phyloP scores from a whole-genome alignment of 1,140 invertebrate species.

The Drosophila simulans region DNA sequence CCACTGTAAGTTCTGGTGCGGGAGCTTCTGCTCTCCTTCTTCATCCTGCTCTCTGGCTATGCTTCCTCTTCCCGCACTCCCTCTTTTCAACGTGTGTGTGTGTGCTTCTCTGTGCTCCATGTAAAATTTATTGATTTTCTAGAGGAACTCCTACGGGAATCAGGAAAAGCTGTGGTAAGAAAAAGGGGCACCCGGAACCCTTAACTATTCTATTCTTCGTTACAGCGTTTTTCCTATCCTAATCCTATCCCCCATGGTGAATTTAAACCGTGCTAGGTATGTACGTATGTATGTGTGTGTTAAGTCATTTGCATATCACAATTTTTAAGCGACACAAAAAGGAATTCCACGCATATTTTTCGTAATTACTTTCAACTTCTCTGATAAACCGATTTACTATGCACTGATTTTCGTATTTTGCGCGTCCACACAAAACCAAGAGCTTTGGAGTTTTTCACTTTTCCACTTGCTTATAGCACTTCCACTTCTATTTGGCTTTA shows the following conservation, averaged over 20 bases:
- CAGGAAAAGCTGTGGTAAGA: background rate
- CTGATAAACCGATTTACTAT: constrained; percentile 22
- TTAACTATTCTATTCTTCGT: constrained; percentile 23
- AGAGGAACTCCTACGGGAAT: constrained; percentile 56
- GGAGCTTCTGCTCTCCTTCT: constrained; percentile 42
- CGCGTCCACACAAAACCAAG: constrained; percentile 23
- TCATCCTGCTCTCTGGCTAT: constrained; percentile 46
- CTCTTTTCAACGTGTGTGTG: constrained; percentile 30
- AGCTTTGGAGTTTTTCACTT: constrained; percentile 28
- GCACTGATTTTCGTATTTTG: constrained; percentile 11
- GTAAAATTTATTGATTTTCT: constrained; percentile 75
- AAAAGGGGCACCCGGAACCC: constrained; percentile 13
- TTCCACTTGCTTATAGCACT: constrained; percentile 68
- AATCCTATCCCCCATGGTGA: constrained; percentile 24
- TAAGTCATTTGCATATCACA: constrained; percentile 34
- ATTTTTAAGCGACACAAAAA: constrained; percentile 14
- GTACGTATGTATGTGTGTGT: constrained; percentile 7
- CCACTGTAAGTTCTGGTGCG: constrained; percentile 40
- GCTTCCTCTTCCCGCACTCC: constrained; percentile 26
- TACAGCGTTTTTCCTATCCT: constrained; percentile 13
- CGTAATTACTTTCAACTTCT: constrained; percentile 37
- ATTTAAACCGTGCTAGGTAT: constrained; percentile 5
- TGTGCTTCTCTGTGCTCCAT: constrained; percentile 39
- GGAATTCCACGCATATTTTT: constrained; percentile 14
- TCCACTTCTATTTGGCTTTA: constrained; percentile 45